These are phyloP conservation scores for Mycteria americana DNA, from an alignment of 2,797 vertebrate species.

Conservation along the genomic window DNA sequence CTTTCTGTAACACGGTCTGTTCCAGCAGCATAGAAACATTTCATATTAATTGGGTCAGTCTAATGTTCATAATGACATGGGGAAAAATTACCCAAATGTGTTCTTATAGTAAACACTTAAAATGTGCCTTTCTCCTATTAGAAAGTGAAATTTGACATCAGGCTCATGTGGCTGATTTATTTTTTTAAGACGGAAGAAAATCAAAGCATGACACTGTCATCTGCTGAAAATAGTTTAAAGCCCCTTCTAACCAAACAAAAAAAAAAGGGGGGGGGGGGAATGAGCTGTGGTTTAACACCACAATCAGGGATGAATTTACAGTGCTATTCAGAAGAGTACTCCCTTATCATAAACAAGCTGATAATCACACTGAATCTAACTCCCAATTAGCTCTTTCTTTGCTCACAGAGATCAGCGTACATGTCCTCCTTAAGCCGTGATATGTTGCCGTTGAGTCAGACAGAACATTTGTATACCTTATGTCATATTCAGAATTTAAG, in stretches of 20 bases:
- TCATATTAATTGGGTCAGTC: constrained; percentile 87
- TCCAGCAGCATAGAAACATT: constrained; percentile 81
- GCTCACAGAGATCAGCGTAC: constrained; percentile 50
- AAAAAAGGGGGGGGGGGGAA: neutral
- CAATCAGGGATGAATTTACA: constrained; percentile 77
- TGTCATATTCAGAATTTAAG: constrained; percentile 68
- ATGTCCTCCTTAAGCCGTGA: constrained; percentile 67
- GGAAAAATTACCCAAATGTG: constrained; percentile 87
- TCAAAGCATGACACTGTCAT: constrained; percentile 70
- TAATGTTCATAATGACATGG: constrained; percentile 88
- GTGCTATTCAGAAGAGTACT: constrained; percentile 75
- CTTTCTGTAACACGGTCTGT: constrained; percentile 80
- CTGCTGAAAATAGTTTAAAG: constrained; percentile 70
- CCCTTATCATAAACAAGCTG: constrained; percentile 80
- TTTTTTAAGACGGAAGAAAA: constrained; percentile 72
- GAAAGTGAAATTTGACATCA: constrained; percentile 77
- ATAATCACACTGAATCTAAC: constrained; percentile 78
- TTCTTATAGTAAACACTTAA: constrained; percentile 86
- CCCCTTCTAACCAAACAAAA: constrained; percentile 63
- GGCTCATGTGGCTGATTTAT: constrained; percentile 71
- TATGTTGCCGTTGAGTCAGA: constrained; percentile 65
- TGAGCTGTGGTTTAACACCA: constrained; percentile 70
- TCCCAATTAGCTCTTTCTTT: constrained; percentile 76
- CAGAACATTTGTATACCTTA: constrained; percentile 62
- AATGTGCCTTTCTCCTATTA: constrained; percentile 84